These are phyloP conservation scores for Actinia equina DNA, from an alignment of 64 coral and sea anemone species.

Conservation along the genomic window DNA sequence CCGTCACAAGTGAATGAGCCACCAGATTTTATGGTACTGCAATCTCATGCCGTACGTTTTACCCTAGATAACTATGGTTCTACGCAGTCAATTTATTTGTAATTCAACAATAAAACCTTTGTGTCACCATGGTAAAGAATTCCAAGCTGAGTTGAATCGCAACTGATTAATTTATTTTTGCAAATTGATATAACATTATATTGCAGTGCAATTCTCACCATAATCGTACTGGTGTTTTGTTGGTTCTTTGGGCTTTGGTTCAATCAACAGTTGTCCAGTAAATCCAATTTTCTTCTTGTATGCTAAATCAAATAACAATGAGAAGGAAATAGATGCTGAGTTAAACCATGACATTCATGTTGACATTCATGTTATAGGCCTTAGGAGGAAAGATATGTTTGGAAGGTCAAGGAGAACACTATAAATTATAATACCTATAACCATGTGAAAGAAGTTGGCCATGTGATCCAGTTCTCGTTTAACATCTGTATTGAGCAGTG, in stretches of 20 bases:
- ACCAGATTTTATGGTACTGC: no score
- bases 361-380: no score
- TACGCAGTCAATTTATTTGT: no score
- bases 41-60: no score
- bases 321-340: background rate
- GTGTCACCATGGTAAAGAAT: no score
- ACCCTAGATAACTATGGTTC: no score
- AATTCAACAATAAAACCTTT: no score
- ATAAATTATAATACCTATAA: constrained; percentile 61
- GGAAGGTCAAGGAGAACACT: background rate
- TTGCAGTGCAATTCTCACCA: constrained; percentile 29
- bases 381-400: no score
- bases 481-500: constrained; percentile 82
- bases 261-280: constrained; percentile 79
- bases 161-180: no score
- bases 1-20: no score
- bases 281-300: constrained; percentile 88
- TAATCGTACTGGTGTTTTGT: constrained; percentile 90
- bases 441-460: constrained; percentile 80
- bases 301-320: constrained; percentile 23
- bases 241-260: constrained; percentile 90
- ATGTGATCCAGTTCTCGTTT: constrained; percentile 85
- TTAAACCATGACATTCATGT: background rate
- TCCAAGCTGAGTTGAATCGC: background rate
- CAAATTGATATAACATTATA: no score